Evolutionary conservation across 2,888 invertebrate species (phyloP).

Genomic region (Drosophila meridionalis): DNA sequence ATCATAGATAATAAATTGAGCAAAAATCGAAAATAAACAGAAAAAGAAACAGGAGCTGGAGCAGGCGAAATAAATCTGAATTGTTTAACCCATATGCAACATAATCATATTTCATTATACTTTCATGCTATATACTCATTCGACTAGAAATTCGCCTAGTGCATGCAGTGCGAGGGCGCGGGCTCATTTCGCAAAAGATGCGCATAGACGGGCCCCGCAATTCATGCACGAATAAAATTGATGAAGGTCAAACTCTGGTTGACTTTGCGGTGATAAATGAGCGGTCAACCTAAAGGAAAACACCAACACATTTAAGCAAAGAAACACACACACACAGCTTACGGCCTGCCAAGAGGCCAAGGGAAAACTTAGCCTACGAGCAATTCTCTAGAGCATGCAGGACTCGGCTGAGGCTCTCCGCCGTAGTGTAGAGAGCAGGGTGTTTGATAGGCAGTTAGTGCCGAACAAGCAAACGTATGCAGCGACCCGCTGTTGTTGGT

Average conservation of each 20-base stretch:
- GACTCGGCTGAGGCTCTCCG: conserved; percentile 1
- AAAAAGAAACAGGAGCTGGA: conserved; percentile 28
- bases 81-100: conserved; percentile 55
- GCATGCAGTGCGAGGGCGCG: conserved; percentile 37
- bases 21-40: conserved; percentile 25
- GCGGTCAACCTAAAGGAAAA: conserved; percentile 65
- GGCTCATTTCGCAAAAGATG: conserved; percentile 57
- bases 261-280: conserved; percentile 76
- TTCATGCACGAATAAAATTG: conserved; percentile 72
- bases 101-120: conserved; percentile 61
- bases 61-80: conserved; percentile 53
- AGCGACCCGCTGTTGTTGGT: conserved; percentile 26
- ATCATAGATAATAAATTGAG: conserved; percentile 14
- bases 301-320: conserved; percentile 20
- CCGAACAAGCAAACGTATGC: conserved; percentile 53
- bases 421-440: conserved; percentile 6
- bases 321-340: neutral
- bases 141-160: conserved; percentile 22
- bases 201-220: conserved; percentile 56
- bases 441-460: conserved; percentile 18
- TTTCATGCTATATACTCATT: conserved; percentile 26
- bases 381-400: conserved; percentile 10
- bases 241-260: conserved; percentile 75
- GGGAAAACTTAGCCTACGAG: conserved; percentile 2
- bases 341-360: neutral